Conservation (phyloP, 2,888 invertebrate genomes). For the Drosophila robusta region DNA sequence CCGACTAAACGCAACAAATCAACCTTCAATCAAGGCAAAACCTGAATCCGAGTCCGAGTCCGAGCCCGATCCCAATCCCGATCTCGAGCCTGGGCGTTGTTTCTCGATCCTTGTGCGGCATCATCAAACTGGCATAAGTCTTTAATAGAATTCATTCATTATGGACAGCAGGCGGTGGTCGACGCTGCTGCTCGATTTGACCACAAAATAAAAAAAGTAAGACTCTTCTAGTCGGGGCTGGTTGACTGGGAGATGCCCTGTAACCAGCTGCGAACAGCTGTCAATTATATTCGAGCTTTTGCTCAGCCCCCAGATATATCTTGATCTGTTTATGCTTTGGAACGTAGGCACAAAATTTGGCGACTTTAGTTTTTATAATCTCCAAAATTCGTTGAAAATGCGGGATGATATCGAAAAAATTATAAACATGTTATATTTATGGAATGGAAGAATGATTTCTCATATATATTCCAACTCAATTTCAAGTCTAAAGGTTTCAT, state of each 20-base stretch:
- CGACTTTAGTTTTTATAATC: too few relatives aligned
- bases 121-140: conserved; percentile 84
- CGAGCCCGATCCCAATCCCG: not conserved
- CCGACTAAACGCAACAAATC: conserved; percentile 76
- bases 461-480: too few relatives aligned
- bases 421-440: too few relatives aligned
- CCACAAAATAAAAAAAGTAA: conserved; percentile 52
- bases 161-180: conserved; percentile 55
- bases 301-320: too few relatives aligned
- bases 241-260: not conserved
- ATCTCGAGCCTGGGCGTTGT: conserved; percentile 25
- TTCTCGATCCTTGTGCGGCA: conserved; percentile 74
- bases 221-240: not conserved
- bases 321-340: too few relatives aligned
- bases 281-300: not conserved
- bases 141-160: conserved; percentile 82
- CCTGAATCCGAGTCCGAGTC: not conserved
- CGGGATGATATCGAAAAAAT: too few relatives aligned
- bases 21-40: conserved; percentile 81
- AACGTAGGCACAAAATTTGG: too few relatives aligned
- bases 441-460: too few relatives aligned
- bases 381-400: too few relatives aligned
- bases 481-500: too few relatives aligned
- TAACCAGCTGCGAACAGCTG: not conserved
- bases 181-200: conserved; percentile 52